Evolutionary conservation across 2,888 invertebrate genomes (phyloP).

Genomic region (Rosalia funebris): DNA sequence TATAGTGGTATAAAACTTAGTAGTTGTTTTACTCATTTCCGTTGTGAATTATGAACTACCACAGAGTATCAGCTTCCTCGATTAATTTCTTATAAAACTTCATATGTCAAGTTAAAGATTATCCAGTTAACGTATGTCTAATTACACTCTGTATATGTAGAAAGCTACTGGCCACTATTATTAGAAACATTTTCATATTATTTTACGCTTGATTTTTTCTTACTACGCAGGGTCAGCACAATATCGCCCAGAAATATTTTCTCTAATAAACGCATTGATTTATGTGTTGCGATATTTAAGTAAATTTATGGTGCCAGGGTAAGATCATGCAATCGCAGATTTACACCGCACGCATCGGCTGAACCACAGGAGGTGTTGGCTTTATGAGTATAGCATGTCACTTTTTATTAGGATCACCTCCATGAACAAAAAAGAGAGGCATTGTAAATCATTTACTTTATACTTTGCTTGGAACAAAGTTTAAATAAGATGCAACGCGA

Average conservation of each 20-base stretch:
- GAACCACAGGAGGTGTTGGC: conserved; percentile 55
- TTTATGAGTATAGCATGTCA: conserved; percentile 52
- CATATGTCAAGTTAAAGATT: no score
- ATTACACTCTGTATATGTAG: no score
- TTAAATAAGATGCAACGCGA: conserved; percentile 1
- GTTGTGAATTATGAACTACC: no score
- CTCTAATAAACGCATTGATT: conserved; percentile 45
- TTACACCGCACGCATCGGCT: conserved; percentile 51
- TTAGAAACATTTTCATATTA: no score
- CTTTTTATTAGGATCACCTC: conserved; percentile 47
- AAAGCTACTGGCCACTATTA: no score
- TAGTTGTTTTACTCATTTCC: no score
- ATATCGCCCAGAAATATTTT: conserved; percentile 3
- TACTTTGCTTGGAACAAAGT: conserved; percentile 3
- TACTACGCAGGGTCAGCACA: no score
- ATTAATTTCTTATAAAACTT: no score
- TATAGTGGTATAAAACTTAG: no score
- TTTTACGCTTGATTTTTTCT: no score
- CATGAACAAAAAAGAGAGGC: conserved; percentile 27
- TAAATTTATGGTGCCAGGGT: conserved; percentile 54
- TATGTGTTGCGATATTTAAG: conserved; percentile 50
- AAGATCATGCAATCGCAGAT: conserved; percentile 54
- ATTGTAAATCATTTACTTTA: conserved; percentile 28
- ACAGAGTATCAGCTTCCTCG: no score
- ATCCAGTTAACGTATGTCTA: no score